Conservation (phyloP, 1,140 invertebrate genomes). For the Bombus balteatus region DNA sequence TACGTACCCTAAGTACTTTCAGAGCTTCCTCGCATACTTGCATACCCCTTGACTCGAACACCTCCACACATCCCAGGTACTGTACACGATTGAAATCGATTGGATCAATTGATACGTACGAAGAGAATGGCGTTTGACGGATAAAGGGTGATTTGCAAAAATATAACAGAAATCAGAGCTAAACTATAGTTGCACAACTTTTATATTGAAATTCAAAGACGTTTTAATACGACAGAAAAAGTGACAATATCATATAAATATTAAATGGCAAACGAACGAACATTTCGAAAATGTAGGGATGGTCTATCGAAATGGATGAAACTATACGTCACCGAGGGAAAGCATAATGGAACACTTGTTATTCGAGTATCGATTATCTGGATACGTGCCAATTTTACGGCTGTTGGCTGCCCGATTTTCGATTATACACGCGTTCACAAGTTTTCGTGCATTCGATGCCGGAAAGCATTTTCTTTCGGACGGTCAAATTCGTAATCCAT, state of each 20-base stretch:
- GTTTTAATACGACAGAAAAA: no score
- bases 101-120: neutral
- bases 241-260: no score
- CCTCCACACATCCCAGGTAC: conserved; percentile 99
- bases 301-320: neutral
- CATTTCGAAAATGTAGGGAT: neutral
- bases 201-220: neutral
- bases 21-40: conserved; percentile 99
- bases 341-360: neutral
- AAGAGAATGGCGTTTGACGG: neutral
- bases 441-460: neutral
- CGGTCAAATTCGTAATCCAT: neutral
- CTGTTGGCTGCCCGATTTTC: neutral
- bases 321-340: neutral
- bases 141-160: neutral
- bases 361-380: conserved; percentile 13
- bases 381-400: conserved; percentile 11
- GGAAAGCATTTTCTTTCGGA: neutral
- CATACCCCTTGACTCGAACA: conserved; percentile 99
- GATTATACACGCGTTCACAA: neutral
- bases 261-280: neutral
- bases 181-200: rapidly evolving
- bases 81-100: conserved; percentile 72
- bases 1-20: conserved; percentile 93
- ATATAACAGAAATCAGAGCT: neutral